Evolutionary conservation across 1,140 invertebrate genomes (phyloP).

Genomic region (Campoletis sonorensis): DNA sequence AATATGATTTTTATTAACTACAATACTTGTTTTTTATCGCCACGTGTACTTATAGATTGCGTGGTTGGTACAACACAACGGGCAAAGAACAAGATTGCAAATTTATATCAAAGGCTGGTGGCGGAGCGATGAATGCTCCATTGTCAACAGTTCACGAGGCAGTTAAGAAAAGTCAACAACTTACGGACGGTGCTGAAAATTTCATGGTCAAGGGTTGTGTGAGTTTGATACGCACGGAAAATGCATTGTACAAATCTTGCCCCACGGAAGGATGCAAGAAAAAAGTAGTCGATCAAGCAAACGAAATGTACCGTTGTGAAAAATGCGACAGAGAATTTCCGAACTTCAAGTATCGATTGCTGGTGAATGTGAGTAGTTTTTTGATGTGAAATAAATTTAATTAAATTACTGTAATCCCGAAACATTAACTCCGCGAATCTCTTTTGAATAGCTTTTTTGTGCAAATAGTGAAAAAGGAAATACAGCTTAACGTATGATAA

Average conservation of each 20-base stretch:
- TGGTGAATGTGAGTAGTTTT: constrained; percentile 84
- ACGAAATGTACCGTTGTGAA: constrained; percentile 94
- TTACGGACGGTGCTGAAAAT: constrained; percentile 86
- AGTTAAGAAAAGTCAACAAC: constrained; percentile 80
- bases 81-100: constrained; percentile 79
- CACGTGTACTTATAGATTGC: constrained; percentile 75
- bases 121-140: constrained; percentile 58
- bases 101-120: constrained; percentile 62
- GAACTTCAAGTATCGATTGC: constrained; percentile 91
- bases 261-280: constrained; percentile 93
- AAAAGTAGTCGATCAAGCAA: constrained; percentile 92
- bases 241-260: constrained; percentile 93
- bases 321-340: constrained; percentile 92
- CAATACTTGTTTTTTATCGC: constrained; percentile 17
- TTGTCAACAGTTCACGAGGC: constrained; percentile 86
- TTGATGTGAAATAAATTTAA: too few relatives aligned
- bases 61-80: constrained; percentile 93
- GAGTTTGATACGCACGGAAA: constrained; percentile 84
- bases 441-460: too few relatives aligned
- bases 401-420: too few relatives aligned
- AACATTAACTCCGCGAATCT: too few relatives aligned
- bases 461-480: too few relatives aligned
- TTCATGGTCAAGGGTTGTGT: constrained; percentile 85
- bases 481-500: too few relatives aligned
- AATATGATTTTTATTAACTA: not conserved